A percentile compares a stretch with the other conserved stretches of the same genome.
Conservation (phyloP, 1,140 invertebrate genomes). For the Bursaphelenchus mucronatus region DNA sequence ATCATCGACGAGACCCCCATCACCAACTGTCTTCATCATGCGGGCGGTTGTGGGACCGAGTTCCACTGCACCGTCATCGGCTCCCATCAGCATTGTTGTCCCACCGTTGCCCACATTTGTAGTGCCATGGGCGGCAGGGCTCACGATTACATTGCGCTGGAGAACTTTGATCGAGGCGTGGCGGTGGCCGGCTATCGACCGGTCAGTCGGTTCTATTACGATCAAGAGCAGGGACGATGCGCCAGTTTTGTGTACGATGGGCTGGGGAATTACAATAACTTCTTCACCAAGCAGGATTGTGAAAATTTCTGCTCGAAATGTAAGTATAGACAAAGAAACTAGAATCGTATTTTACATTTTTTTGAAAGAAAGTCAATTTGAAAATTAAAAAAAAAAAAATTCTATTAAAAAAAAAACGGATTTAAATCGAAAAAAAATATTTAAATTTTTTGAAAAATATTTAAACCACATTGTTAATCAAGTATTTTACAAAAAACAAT, state of each 20-base stretch:
- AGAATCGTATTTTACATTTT: conserved; percentile 10
- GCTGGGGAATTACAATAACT: conserved; percentile 58
- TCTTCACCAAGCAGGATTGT: conserved; percentile 56
- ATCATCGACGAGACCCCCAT: conserved; percentile 55
- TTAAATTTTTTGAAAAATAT: no score
- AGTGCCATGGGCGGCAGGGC: conserved; percentile 51
- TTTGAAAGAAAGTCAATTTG: no score
- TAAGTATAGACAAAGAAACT: conserved; percentile 22
- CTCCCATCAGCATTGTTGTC: conserved; percentile 56
- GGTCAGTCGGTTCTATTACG: conserved; percentile 56
- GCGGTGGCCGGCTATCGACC: conserved; percentile 50
- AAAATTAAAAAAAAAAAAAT: no score
- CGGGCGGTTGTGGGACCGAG: conserved; percentile 47
- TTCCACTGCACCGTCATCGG: conserved; percentile 51
- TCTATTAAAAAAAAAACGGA: no score
- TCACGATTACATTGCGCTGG: conserved; percentile 29
- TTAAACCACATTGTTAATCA: no score
- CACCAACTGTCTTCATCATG: conserved; percentile 45
- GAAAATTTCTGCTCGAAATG: conserved; percentile 58
- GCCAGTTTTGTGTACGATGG: conserved; percentile 53
- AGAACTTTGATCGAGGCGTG: conserved; percentile 53
- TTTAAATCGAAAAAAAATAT: no score
- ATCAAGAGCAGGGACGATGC: conserved; percentile 53
- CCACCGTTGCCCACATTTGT: conserved; percentile 52
- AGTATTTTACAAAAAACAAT: no score